Conservation (phyloP, 2,113 vertebrate genomes). For the Eonycteris spelaea region DNA sequence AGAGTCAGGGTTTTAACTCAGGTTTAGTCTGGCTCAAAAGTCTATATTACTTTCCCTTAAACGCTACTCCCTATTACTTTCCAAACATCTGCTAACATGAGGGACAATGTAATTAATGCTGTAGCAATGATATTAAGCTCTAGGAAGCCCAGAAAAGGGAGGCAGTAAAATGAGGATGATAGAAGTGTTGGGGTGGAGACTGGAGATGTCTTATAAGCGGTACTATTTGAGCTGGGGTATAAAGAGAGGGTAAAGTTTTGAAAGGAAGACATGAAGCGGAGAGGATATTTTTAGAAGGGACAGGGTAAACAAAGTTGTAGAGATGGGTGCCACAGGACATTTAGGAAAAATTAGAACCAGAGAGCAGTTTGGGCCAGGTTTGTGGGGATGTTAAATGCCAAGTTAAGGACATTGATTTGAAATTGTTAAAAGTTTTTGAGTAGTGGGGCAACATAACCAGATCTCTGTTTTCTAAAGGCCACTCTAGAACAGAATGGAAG, state of each 20-base stretch:
- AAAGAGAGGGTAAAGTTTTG: not conserved
- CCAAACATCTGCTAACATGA: not conserved
- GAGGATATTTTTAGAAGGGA: not conserved
- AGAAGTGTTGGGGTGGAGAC: too few relatives aligned
- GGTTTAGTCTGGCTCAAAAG: not conserved
- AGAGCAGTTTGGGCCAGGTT: not conserved
- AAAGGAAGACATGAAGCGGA: not conserved
- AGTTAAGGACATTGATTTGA: slow-evolving; percentile 22
- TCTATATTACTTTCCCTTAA: not conserved
- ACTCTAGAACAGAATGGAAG: not conserved
- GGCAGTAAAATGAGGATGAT: not conserved
- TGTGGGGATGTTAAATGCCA: not conserved
- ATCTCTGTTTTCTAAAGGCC: slow-evolving; percentile 10
- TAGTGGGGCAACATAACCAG: not conserved
- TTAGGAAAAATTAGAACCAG: not conserved
- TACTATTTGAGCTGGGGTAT: not conserved
- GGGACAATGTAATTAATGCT: not conserved
- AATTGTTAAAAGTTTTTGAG: not conserved
- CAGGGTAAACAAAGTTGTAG: not conserved
- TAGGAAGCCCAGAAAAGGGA: not conserved
- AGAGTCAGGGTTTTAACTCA: not conserved
- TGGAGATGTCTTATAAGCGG: not conserved
- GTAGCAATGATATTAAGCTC: not conserved
- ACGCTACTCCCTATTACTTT: not conserved
- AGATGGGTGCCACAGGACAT: not conserved